A percentile compares a stretch with the other conserved stretches of the same genome.
Evolutionary conservation across 2,113 vertebrate species (phyloP).

Genomic region (Labeo rohita): DNA sequence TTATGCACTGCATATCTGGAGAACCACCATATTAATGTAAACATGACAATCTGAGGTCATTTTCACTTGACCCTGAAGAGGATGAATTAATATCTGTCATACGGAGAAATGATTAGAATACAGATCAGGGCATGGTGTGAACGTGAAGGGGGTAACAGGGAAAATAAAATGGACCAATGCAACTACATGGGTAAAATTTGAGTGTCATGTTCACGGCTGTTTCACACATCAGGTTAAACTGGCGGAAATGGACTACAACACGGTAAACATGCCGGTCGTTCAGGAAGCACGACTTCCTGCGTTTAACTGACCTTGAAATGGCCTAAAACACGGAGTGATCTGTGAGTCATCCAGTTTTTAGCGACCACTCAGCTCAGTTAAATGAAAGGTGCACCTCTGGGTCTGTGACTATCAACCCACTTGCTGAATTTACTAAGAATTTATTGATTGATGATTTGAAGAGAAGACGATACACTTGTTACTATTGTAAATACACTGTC

Average conservation of each 20-base stretch:
- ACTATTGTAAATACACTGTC: no score
- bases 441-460: neutral
- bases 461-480: neutral
- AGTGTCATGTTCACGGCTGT: neutral
- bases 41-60: neutral
- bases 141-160: neutral
- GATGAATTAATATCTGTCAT: slow-evolving; percentile 23
- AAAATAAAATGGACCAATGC: neutral
- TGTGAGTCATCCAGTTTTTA: neutral
- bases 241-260: neutral
- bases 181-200: neutral
- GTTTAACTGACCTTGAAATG: neutral
- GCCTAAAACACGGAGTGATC: neutral
- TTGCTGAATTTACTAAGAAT: neutral
- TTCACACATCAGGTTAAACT: neutral
- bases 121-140: neutral
- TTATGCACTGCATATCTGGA: neutral
- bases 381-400: neutral
- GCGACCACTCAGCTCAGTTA: neutral
- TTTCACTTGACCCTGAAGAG: neutral
- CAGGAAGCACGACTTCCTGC: neutral
- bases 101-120: neutral
- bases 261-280: neutral
- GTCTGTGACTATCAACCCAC: neutral
- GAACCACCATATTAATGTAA: neutral